Percentiles rank a stretch among this genome's conserved stretches.
phyloP scores from a whole-genome alignment of 2,113 vertebrate species.

The Pygoscelis antarcticus region DNA sequence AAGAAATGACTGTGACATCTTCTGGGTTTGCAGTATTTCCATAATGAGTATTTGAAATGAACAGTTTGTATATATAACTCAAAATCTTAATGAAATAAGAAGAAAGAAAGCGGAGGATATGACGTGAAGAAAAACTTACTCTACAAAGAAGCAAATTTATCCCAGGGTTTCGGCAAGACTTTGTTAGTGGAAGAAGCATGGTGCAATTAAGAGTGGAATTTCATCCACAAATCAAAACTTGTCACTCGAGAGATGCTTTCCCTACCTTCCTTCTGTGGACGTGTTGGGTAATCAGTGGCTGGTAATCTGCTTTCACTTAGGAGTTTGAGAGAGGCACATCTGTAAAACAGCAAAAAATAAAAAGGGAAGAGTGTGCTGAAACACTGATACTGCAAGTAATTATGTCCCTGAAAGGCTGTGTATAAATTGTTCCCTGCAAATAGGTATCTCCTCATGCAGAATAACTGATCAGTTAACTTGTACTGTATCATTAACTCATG shows the following conservation, averaged over 20 bases:
- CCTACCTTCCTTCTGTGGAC: background rate
- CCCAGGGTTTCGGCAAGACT: background rate
- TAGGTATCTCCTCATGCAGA: background rate
- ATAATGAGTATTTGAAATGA: conserved; percentile 13
- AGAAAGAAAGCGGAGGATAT: background rate
- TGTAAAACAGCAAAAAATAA: background rate
- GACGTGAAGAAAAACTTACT: background rate
- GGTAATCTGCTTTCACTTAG: conserved; percentile 12
- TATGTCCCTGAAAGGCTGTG: background rate
- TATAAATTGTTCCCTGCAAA: background rate
- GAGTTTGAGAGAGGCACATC: background rate
- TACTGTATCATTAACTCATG: background rate
- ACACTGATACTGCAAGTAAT: background rate
- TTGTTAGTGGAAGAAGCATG: background rate
- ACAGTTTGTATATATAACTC: background rate
- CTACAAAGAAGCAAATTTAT: background rate
- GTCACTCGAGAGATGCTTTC: background rate
- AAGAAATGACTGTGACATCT: conserved; percentile 48
- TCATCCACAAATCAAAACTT: background rate
- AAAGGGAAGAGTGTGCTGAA: background rate
- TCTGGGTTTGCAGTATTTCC: conserved; percentile 34
- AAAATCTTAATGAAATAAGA: conserved; percentile 9
- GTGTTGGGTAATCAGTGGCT: background rate
- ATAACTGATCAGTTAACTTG: conserved; percentile 17
- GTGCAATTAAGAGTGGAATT: background rate